Base-by-base conservation (phyloP, 2,888 invertebrate genomes). In the Altica lythri region DNA sequence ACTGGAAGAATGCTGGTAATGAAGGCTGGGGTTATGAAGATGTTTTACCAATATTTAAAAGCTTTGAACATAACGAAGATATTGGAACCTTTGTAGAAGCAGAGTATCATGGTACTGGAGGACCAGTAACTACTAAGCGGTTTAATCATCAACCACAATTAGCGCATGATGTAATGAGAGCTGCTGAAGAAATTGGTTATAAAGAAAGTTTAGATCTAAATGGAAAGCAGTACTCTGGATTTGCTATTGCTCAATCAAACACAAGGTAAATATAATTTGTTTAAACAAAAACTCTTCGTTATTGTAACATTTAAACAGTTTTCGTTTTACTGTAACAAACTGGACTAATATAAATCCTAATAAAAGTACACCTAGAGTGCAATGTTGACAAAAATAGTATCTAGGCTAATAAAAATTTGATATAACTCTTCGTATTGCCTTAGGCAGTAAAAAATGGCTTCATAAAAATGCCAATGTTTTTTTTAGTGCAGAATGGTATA, bases 21-120 rank as follows among this genome's bases (percentile, higher is more conserved):
- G 68, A 75, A 0, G 89, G 88, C n/a, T 91, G 91, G 91, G 80
- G 84, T 3, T 91, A 88, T 83, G 79, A 80, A n/a, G 86, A 90
- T 35, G 83, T 90, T 4, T 74, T 90, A 49, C 90, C 90, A 0
- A 86, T 85, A 72, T 92, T 89, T 74, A 77, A 81, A 59, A 82
- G 78, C 68, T 83, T 84, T 29, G 87, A 88, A 68, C 81, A 87
- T 72, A 88, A 87, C 62, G 79, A 77, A 54, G 83, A 88, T 68
- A 80, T 85, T 25, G 80, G 81, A 0, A 77, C 76, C 1, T 72
- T 81, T 1, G 83, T 86, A 0, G 85, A 86, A 12, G 72, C 75
- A 0, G 78, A 80, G 59, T 83, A 83, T 61, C 88, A 88, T 65
- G 79, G 79, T 0, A 75, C 71, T 0, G 85, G 83, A 0, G 88